Conservation (phyloP, 2,113 vertebrate genomes). For the Chionis minor region DNA sequence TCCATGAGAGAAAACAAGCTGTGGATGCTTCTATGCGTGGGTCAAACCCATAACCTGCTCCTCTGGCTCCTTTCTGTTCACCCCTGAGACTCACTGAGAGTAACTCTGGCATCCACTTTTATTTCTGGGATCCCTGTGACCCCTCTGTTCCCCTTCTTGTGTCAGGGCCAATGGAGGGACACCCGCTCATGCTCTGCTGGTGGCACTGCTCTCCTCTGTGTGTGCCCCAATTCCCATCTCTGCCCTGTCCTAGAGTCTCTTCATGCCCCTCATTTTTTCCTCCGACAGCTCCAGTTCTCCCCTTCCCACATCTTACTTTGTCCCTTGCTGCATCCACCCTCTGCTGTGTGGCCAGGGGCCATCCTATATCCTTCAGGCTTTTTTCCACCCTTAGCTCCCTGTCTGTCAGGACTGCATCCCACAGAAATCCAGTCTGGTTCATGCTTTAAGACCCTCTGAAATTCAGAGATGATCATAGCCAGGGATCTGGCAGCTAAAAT, state of each 20-base stretch:
- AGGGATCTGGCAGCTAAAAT: neutral
- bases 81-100: neutral
- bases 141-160: neutral
- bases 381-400: neutral
- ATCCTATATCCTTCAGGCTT: neutral
- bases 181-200: neutral
- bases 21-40: neutral
- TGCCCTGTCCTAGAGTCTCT: neutral
- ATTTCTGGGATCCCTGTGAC: neutral
- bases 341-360: neutral
- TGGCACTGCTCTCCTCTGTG: neutral
- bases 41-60: neutral
- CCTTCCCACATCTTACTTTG: neutral
- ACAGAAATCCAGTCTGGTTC: neutral
- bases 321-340: neutral
- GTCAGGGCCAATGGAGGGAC: neutral
- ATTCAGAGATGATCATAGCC: neutral
- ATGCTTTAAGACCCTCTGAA: neutral
- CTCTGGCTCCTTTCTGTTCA: neutral
- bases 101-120: neutral
- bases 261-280: neutral
- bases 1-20: neutral
- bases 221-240: neutral
- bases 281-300: neutral
- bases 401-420: neutral